Percentiles rank a stretch among this genome's conserved stretches.
Evolutionary conservation across 2,113 vertebrate genomes (phyloP).

Genomic region (Sebastes fasciatus): DNA sequence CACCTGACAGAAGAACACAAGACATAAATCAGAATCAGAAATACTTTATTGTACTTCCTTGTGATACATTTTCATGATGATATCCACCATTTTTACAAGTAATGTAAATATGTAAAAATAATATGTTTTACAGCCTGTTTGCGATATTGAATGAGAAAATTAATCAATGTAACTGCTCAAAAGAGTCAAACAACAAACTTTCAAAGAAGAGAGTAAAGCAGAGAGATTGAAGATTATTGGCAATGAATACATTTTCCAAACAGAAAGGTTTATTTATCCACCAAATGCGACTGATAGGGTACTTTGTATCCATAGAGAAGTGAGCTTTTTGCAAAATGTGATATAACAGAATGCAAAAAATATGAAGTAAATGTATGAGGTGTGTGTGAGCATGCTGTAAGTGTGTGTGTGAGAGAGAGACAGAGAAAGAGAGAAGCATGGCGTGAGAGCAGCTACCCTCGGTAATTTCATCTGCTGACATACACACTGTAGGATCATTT

Average conservation of each 20-base stretch:
- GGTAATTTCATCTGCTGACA: conserved; percentile 78
- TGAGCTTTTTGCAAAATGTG: background rate
- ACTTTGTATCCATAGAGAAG: background rate
- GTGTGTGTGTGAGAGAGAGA: conserved; percentile 5
- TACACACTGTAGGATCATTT: conserved; percentile 78
- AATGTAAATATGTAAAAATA: background rate
- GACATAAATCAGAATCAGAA: background rate
- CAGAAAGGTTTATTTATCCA: background rate
- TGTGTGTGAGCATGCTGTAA: background rate
- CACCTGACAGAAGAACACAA: conserved; percentile 13
- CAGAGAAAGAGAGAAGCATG: background rate
- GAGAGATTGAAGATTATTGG: background rate
- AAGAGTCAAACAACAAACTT: conserved; percentile 8
- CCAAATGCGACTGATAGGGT: background rate
- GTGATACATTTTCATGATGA: background rate
- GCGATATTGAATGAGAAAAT: background rate
- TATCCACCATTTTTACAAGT: background rate
- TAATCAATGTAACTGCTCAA: background rate
- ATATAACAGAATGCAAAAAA: background rate
- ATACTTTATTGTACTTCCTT: background rate
- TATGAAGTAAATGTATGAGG: background rate
- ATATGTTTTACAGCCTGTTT: background rate
- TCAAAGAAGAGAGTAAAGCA: background rate
- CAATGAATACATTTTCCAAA: conserved; percentile 3
- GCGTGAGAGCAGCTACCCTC: conserved; percentile 68